A percentile compares a stretch with the other conserved stretches of the same genome.
Evolutionary conservation across 2,888 invertebrate genomes (phyloP).

Genomic region (Esperia sulphurella): DNA sequence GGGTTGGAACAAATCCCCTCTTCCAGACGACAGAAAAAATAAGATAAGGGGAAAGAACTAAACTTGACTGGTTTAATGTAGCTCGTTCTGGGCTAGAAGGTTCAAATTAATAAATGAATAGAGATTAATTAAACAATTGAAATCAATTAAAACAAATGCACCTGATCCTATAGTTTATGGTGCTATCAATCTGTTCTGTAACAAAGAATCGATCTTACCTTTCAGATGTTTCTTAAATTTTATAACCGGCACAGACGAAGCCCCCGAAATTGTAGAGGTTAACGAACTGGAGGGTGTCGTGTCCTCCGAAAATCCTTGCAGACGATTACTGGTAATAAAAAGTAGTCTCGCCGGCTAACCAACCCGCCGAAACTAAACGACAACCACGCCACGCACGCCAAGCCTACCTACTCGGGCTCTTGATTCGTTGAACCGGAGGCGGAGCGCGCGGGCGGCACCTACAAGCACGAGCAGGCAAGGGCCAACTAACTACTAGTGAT

Average conservation of each 20-base stretch:
- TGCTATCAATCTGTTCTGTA: too few species aligned
- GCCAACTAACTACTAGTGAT: neutral
- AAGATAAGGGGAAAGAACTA: too few species aligned
- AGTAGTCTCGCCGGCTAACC: neutral
- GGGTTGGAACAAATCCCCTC: too few species aligned
- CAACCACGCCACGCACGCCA: conserved; percentile 1
- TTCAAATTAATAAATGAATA: too few species aligned
- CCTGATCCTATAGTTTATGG: too few species aligned
- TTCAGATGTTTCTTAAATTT: too few species aligned
- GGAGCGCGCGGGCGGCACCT: neutral
- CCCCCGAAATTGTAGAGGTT: neutral
- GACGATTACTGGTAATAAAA: neutral
- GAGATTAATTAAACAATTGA: too few species aligned
- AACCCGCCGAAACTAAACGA: neutral
- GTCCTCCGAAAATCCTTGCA: neutral
- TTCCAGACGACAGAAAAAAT: too few species aligned
- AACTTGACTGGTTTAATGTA: too few species aligned
- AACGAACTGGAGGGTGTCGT: neutral
- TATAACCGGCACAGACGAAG: neutral
- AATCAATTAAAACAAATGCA: too few species aligned
- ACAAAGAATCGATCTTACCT: too few species aligned
- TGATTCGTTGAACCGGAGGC: neutral
- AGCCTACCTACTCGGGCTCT: neutral
- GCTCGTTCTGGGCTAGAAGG: too few species aligned
- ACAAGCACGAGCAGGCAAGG: neutral